A percentile compares a stretch with the other conserved stretches of the same genome.
Evolutionary conservation across 2,113 vertebrate genomes (phyloP).

Genomic region (Poeciliopsis occidentalis): DNA sequence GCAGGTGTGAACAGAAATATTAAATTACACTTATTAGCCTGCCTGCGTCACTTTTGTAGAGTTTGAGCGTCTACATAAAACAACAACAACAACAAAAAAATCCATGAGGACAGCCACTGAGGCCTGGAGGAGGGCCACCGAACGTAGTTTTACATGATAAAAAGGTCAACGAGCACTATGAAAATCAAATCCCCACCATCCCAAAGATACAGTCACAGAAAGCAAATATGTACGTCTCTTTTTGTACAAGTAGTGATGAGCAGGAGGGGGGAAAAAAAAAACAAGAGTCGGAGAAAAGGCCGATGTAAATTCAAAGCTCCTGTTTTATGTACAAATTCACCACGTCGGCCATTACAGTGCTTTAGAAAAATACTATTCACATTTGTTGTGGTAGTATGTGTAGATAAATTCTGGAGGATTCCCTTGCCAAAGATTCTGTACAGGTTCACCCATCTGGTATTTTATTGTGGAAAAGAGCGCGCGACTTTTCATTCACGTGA

Average conservation of each 20-base stretch:
- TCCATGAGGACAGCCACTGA: conserved; percentile 47
- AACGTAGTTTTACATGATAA: conserved; percentile 56
- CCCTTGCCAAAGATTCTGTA: conserved; percentile 67
- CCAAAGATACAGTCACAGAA: conserved; percentile 66
- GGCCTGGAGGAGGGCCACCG: conserved; percentile 39
- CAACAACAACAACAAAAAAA: conserved; percentile 16
- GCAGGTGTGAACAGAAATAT: background rate
- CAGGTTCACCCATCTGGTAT: conserved; percentile 58
- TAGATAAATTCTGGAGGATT: conserved; percentile 73
- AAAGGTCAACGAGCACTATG: conserved; percentile 52
- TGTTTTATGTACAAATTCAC: conserved; percentile 90
- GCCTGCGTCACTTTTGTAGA: background rate
- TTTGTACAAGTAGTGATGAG: conserved; percentile 81
- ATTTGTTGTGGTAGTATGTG: conserved; percentile 91
- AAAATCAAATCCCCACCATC: conserved; percentile 55
- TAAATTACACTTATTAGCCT: background rate
- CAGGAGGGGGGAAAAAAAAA: conserved; percentile 74
- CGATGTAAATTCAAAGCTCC: conserved; percentile 69
- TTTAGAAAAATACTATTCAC: conserved; percentile 99
- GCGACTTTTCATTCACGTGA: conserved; percentile 11
- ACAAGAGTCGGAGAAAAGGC: conserved; percentile 62
- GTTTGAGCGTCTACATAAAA: conserved; percentile 33
- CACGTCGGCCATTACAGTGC: conserved; percentile 85
- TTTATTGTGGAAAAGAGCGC: conserved; percentile 29
- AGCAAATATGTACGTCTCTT: conserved; percentile 65